These are phyloP conservation scores for Eurypyga helias DNA, from an alignment of 2,113 vertebrate genomes.

Conservation along the genomic window DNA sequence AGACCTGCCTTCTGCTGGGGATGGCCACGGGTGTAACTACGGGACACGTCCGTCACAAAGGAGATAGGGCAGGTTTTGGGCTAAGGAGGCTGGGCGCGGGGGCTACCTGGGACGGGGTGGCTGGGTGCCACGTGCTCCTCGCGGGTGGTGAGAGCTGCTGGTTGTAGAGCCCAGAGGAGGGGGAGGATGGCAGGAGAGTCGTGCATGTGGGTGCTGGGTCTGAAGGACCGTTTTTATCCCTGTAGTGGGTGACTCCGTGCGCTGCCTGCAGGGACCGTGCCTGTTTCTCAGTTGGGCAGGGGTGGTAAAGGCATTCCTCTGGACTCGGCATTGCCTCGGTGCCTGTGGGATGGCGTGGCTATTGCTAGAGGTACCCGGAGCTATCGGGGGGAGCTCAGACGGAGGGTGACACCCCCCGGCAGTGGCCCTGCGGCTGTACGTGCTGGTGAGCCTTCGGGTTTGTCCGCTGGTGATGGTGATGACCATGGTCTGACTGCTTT, in stretches of 20 bases:
- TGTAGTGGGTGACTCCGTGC: not conserved
- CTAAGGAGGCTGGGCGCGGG: not conserved
- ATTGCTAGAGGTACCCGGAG: rapidly evolving
- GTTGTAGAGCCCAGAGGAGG: not conserved
- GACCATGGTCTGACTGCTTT: no score
- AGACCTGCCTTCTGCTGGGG: not conserved
- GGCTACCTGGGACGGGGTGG: rapidly evolving
- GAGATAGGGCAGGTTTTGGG: not conserved
- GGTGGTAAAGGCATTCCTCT: not conserved
- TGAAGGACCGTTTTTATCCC: not conserved
- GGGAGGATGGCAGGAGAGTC: not conserved
- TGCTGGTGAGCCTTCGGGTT: not conserved
- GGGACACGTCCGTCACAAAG: not conserved
- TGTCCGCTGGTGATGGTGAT: rapidly evolving
- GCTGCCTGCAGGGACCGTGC: not conserved
- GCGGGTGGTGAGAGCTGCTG: rapidly evolving
- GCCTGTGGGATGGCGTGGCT: rapidly evolving
- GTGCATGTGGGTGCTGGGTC: rapidly evolving
- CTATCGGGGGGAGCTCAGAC: not conserved
- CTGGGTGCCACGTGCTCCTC: rapidly evolving
- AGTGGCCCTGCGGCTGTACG: rapidly evolving
- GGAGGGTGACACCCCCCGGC: not conserved
- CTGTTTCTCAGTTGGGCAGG: rapidly evolving
- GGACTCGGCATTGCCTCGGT: rapidly evolving
- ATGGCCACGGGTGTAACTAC: rapidly evolving